Evolutionary conservation across 2,888 invertebrate species (phyloP).

Genomic region (Epistrophe grossulariae): DNA sequence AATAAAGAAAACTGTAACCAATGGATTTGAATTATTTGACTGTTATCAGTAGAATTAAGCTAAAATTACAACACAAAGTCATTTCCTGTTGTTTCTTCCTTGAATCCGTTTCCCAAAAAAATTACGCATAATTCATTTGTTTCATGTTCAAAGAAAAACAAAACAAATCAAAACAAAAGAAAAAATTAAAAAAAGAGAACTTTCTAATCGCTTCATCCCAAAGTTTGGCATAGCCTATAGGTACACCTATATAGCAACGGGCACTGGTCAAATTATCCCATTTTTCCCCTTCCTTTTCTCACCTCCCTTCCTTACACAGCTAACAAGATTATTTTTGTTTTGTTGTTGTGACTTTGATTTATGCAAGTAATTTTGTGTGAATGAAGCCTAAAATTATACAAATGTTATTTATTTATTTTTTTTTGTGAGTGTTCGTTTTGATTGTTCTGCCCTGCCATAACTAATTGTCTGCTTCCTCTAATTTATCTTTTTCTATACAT

Average conservation of each 20-base stretch:
- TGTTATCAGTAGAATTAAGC: conserved; percentile 27
- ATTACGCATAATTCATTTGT: conserved; percentile 36
- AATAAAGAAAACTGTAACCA: conserved; percentile 10
- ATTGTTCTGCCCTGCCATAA: conserved; percentile 24
- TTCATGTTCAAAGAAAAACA: conserved; percentile 10
- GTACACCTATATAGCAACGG: not conserved
- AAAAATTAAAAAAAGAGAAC: conserved; percentile 11
- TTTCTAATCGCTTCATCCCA: conserved; percentile 41
- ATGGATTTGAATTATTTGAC: conserved; percentile 11
- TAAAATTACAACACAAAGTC: conserved; percentile 24
- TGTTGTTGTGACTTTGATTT: conserved; percentile 40
- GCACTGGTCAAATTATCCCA: conserved; percentile 43
- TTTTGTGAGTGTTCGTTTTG: conserved; percentile 1
- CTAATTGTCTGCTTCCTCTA: conserved; percentile 48
- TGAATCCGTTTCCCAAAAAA: not conserved
- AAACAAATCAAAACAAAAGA: not conserved
- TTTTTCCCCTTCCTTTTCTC: not conserved
- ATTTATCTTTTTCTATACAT: conserved; percentile 25
- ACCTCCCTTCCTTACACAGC: not conserved
- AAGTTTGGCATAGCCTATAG: conserved; percentile 1
- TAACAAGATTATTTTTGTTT: conserved; percentile 8
- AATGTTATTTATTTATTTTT: not conserved
- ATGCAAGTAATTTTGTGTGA: conserved; percentile 30
- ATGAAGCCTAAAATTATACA: conserved; percentile 33
- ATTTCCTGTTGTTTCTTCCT: conserved; percentile 7